Conservation (phyloP, 2,113 vertebrate genomes). For the Condylura cristata region DNA sequence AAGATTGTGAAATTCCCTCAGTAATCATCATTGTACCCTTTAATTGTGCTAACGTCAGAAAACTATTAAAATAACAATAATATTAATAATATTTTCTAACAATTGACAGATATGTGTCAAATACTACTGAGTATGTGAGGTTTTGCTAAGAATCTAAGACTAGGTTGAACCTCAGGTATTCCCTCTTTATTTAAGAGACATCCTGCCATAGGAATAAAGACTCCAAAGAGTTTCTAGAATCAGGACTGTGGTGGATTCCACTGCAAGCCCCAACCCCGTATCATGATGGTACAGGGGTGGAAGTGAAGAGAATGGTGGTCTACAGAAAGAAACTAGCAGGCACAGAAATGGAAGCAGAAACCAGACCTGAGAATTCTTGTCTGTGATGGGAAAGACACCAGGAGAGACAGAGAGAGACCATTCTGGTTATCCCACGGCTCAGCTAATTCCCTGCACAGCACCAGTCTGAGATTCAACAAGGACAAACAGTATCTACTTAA, state of each 20-base stretch:
- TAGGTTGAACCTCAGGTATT: not conserved
- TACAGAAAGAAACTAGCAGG: not conserved
- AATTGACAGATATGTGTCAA: not conserved
- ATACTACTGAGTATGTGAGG: not conserved
- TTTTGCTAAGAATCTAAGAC: not conserved
- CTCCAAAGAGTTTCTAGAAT: not conserved
- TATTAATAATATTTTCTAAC: not conserved
- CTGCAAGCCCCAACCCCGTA: not conserved
- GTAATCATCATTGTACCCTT: not conserved
- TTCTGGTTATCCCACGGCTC: not conserved
- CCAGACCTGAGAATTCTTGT: not conserved
- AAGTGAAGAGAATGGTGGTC: not conserved
- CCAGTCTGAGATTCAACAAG: no score
- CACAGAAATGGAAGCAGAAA: not conserved
- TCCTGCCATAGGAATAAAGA: not conserved
- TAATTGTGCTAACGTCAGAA: not conserved
- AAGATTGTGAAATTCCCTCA: not conserved
- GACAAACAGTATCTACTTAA: no score
- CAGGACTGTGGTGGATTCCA: not conserved
- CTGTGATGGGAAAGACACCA: not conserved
- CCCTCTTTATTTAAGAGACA: not conserved
- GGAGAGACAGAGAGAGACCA: not conserved
- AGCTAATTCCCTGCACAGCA: not conserved
- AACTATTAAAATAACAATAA: not conserved
- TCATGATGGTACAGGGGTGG: not conserved